Base-by-base conservation (phyloP, 2,888 invertebrate species). In the Torymus texanus region DNA sequence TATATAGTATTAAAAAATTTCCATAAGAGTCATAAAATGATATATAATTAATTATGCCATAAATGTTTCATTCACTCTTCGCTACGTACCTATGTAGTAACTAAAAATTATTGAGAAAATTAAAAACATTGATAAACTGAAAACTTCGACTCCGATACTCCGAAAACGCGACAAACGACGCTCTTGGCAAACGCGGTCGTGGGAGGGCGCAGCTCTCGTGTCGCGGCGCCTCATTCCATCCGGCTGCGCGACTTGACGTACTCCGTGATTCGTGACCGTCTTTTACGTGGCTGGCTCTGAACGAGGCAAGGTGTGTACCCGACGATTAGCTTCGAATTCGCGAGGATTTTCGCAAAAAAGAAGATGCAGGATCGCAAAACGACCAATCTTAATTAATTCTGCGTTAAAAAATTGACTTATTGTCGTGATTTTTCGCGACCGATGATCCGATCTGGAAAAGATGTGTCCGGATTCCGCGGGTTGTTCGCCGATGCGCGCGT, bases 251-350 rank as follows among this genome's bases (percentile, higher is more conserved):
- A 74, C 73, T 74, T 65, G 16, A 14, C 50, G 14, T 74, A 13
- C 56, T 55, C 21, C 56, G 18, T 78, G 55, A 66, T 81, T 77
- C 65, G 71, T 79, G 76, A 56, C 62, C 53, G 18, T 74, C 81
- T 79, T 81, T 81, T 81, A 67, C 79, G 81, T 79, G 81, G 75
- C 77, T 70, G 74, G 74, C 79, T 71, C 71, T 58, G 68, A 74
- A 65, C 74, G 73, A 81, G 74, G 55, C 77, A 81, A 81, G 81
- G 79, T 81, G 71, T 77, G 81, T 79, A 81, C 21, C 3, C 29
- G 29, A 16, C 62, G 58, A 62, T 61, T 62, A 58, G 24, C 66
- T 0, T 18, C 16, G 18, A 66, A 66, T 67, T 71, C 67, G n/a
- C 16, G 14, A 0, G n/a, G 18, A 79, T 75, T 72, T 62, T 14